Evolutionary conservation across 2,797 vertebrate species (phyloP).

Genomic region (Hemitrygon akajei): DNA sequence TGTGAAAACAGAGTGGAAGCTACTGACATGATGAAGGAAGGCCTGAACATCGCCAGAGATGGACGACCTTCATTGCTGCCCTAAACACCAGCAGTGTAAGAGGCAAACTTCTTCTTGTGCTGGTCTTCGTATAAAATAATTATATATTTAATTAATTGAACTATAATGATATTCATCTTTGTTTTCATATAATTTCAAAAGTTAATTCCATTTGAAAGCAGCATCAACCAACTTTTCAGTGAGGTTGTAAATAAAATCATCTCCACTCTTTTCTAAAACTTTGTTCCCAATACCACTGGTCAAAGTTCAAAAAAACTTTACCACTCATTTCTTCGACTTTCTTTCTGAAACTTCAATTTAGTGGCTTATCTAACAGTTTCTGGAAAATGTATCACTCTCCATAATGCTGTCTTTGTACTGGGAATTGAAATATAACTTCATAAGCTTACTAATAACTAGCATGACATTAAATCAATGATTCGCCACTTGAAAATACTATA

Average conservation of each 20-base stretch:
- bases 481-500: neutral
- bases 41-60: too few species aligned
- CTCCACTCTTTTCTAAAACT: neutral
- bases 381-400: neutral
- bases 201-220: neutral
- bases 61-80: too few species aligned
- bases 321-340: neutral
- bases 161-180: conserved; percentile 9
- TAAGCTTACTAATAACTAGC: neutral
- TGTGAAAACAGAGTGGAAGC: too few species aligned
- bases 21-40: too few species aligned
- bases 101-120: too few species aligned
- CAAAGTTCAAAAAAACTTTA: neutral
- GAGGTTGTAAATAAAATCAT: neutral
- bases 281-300: neutral
- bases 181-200: neutral
- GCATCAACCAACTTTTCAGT: neutral
- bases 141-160: neutral
- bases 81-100: too few species aligned
- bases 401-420: neutral
- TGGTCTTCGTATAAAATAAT: neutral
- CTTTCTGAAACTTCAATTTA: neutral
- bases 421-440: neutral
- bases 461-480: neutral
- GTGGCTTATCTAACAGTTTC: neutral